Conservation (phyloP, 2,888 invertebrate genomes). For the Protophormia terraenovae region DNA sequence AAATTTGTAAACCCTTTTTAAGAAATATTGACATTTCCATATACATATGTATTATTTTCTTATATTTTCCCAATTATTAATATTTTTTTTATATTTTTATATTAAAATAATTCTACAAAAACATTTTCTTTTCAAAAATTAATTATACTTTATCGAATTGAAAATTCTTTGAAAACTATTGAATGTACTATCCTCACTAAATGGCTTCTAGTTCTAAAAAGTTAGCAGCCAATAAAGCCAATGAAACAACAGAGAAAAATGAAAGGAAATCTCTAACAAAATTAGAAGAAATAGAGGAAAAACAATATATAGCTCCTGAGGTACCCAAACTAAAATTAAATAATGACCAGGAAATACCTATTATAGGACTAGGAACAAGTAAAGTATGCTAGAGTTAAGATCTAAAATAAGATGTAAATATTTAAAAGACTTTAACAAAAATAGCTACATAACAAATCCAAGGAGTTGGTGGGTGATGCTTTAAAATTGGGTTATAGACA, state of each 20-base stretch:
- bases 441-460: background rate
- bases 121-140: too few species aligned
- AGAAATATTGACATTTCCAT: too few species aligned
- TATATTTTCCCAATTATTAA: too few species aligned
- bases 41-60: too few species aligned
- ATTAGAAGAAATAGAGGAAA: background rate
- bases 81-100: too few species aligned
- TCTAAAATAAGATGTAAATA: background rate
- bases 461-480: conserved; percentile 86
- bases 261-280: background rate
- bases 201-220: conserved; percentile 17
- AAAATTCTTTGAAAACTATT: background rate
- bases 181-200: background rate
- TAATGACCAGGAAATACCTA: conserved; percentile 85
- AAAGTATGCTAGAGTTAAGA: conserved; percentile 82
- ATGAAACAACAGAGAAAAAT: background rate
- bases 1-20: too few species aligned
- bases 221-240: background rate
- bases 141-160: too few species aligned
- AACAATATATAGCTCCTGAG: background rate
- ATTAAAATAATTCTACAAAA: too few species aligned
- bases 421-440: too few species aligned
- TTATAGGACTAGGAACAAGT: conserved; percentile 89
- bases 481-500: conserved; percentile 90
- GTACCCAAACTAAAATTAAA: conserved; percentile 77